Conservation (phyloP, 2,113 vertebrate species). For the Dromaius novaehollandiae region DNA sequence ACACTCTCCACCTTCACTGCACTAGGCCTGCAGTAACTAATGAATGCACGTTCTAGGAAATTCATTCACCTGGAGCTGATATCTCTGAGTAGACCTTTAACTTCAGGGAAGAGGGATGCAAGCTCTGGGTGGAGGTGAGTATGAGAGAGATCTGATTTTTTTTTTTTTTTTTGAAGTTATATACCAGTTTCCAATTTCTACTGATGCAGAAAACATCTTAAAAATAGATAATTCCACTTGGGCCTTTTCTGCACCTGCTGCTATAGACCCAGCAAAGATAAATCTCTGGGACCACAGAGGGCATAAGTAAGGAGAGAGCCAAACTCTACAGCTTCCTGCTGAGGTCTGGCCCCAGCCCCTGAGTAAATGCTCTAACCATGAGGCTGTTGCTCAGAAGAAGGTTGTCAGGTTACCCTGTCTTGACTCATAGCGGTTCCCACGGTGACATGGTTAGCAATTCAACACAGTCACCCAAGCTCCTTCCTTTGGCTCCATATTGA, state of each 20-base stretch:
- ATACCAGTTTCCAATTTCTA: not conserved
- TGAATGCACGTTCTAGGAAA: not conserved
- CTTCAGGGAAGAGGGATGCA: not conserved
- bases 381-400: not conserved
- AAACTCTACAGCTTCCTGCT: not conserved
- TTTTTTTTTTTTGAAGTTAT: not conserved
- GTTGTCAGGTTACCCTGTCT: not conserved
- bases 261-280: not conserved
- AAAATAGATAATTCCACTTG: conserved; percentile 28
- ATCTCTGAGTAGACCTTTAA: not conserved
- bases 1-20: not conserved
- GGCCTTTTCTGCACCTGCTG: not conserved
- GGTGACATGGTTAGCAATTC: not conserved
- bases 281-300: not conserved
- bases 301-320: not conserved
- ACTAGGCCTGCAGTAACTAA: conserved; percentile 3
- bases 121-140: not conserved
- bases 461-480: fast-evolving
- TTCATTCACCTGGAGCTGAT: not conserved
- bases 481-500: not conserved
- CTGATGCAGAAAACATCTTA: conserved; percentile 13
- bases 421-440: not conserved
- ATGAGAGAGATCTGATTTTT: not conserved
- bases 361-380: not conserved
- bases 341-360: not conserved